Evolutionary conservation across 64 coral and sea anemone genomes (phyloP).

Genomic region (Montipora efflorescens): DNA sequence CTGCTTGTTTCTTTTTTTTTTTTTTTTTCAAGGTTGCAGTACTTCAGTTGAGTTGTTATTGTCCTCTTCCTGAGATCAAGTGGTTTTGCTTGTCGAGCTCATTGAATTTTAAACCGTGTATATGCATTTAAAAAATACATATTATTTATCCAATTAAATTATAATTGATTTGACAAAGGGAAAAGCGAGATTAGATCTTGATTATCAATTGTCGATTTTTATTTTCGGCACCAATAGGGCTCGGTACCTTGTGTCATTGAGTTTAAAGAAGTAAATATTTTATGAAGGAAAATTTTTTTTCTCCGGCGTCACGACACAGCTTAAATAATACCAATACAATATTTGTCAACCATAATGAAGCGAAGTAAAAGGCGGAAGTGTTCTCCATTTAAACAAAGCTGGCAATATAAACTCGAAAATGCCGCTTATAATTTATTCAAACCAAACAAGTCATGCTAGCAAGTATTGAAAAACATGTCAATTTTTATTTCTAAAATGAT

Average conservation of each 20-base stretch:
- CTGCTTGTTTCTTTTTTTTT: background rate
- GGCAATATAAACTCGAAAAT: background rate
- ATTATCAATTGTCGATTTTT: background rate
- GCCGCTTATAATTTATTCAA: background rate
- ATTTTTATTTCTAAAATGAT: background rate
- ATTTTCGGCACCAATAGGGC: background rate
- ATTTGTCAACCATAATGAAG: background rate
- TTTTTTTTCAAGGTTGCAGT: background rate
- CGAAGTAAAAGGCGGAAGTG: background rate
- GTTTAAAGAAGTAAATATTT: background rate
- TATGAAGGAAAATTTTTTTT: background rate
- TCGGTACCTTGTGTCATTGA: background rate
- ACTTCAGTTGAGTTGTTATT: background rate
- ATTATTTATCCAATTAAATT: slow-evolving; percentile 10
- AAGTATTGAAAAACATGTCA: background rate
- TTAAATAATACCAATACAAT: background rate
- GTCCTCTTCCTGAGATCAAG: background rate
- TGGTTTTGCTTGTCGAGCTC: background rate
- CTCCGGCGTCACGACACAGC: background rate
- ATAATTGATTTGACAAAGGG: background rate
- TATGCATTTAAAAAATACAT: background rate
- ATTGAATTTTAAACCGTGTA: background rate
- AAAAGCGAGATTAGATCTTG: background rate
- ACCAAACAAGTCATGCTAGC: background rate
- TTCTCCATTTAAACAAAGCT: background rate